Evolutionary conservation across 2,113 vertebrate species (phyloP), one percentile per base, ranked within the genome.

Genomic region (Strix uralensis): DNA sequence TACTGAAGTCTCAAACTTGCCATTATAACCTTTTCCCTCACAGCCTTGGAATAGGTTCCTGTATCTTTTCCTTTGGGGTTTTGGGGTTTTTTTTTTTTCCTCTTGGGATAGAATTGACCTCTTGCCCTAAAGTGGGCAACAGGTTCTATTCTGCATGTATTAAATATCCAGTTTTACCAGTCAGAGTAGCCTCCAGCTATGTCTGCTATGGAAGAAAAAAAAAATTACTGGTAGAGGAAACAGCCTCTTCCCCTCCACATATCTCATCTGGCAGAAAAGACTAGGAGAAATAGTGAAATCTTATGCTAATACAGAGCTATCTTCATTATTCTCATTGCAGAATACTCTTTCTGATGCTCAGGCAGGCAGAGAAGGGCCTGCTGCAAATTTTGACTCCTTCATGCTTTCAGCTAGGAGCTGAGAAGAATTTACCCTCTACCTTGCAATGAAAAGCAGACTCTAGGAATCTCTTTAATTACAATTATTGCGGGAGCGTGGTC

Each of bases 401-500:
- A 63, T 1, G 2, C 80, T 52, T 79, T 34, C 63, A 92, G 54
- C 36, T 61, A 51, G 6, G 1, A 91, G 66, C 49, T 36, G 44
- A 86, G 86, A 51, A 79, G 92, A 86, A 92, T 82, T 82, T 72
- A 65, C 62, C 44, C 32, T 96, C 86, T 82, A 58, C 49, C 66
- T 61, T 54, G 36, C 0, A 0, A 72, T 87, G 69, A 86, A 94
- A 94, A 95, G 70, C 77, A 93, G 81, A 79, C 69, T 95, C 62
- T 58, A 49, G 51, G 84, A 94, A 94, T 94, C 92, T 90, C 72
- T 93, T 88, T 72, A 65, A 92, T 94, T 91, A 75, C 89, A 88
- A 92, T 96, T 75, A 91, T 18, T 94, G 94, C 85, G 93, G 94
- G 84, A 97, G 81, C 91, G 94, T 85, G 96, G 94, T 96, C 87